These are phyloP conservation scores for Callithrix jacchus DNA, from an alignment of 2,113 vertebrate species.

Conservation along the genomic window DNA sequence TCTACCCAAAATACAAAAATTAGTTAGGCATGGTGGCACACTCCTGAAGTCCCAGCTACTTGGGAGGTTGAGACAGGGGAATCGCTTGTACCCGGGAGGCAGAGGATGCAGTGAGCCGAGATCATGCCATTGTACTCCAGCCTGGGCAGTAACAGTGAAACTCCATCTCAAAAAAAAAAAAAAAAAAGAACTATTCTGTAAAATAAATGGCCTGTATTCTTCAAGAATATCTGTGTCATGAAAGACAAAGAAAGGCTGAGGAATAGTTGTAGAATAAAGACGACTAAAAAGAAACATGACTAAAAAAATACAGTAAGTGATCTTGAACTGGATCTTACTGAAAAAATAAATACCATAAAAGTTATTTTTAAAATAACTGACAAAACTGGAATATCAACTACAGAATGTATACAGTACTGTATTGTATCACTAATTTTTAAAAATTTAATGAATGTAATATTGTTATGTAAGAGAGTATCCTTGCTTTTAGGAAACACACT, in stretches of 20 bases:
- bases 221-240: not conserved
- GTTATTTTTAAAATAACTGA: not conserved
- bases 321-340: not conserved
- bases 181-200: not conserved
- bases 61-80: not conserved
- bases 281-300: not conserved
- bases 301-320: not conserved
- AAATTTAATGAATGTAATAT: not conserved
- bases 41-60: not conserved
- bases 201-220: not conserved
- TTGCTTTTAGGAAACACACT: constrained; percentile 5
- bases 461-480: not conserved
- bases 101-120: not conserved
- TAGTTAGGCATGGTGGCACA: not conserved
- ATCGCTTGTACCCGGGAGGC: not conserved
- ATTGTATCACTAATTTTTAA: not conserved
- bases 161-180: not conserved
- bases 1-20: not conserved
- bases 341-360: constrained; percentile 34
- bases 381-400: not conserved
- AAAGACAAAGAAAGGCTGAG: not conserved
- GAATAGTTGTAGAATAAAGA: not conserved
- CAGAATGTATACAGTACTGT: not conserved
- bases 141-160: not conserved
- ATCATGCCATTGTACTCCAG: not conserved